These are phyloP conservation scores for Myrmecobius fasciatus DNA, from an alignment of 2,113 vertebrate genomes.

Conservation along the genomic window DNA sequence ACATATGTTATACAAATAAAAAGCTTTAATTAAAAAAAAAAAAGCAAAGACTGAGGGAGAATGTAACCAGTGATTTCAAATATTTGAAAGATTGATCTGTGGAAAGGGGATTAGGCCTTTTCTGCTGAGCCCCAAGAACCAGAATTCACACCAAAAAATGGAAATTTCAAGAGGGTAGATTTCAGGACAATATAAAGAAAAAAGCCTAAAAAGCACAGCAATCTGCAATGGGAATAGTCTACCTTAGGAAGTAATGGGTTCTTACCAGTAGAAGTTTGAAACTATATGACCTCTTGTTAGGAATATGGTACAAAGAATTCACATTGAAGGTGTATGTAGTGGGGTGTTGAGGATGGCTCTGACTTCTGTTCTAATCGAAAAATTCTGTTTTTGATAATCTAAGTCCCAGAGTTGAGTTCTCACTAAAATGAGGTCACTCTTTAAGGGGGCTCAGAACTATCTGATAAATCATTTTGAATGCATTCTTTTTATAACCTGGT, in stretches of 20 bases:
- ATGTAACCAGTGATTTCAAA: neutral
- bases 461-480: neutral
- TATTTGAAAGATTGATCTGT: neutral
- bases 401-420: neutral
- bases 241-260: neutral
- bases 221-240: neutral
- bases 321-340: neutral
- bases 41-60: neutral
- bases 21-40: no score
- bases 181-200: neutral
- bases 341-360: neutral
- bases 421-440: neutral
- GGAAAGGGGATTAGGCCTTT: neutral
- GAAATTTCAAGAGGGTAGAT: neutral
- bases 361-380: neutral
- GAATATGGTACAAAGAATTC: neutral
- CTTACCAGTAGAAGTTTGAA: neutral
- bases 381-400: neutral
- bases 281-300: neutral
- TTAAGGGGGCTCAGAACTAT: neutral
- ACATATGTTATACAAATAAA: no score
- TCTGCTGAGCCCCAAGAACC: neutral
- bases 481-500: neutral
- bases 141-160: neutral
- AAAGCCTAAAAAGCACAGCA: neutral